Conservation (phyloP, 1,140 invertebrate genomes). For the Cydia amplana region DNA sequence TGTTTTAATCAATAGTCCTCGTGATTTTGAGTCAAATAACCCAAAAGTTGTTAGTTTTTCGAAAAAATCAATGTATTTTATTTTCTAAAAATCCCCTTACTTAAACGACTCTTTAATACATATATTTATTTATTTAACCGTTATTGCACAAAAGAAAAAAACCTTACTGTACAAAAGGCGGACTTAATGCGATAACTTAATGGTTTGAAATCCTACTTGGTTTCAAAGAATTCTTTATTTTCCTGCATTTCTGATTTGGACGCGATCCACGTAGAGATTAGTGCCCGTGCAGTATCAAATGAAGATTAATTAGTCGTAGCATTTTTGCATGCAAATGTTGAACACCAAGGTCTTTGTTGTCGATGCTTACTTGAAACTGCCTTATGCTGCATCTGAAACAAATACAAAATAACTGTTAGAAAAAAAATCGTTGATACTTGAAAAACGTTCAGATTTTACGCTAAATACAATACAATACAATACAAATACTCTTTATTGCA, state of each 20-base stretch:
- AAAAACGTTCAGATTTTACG: too few relatives aligned
- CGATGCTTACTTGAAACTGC: not conserved
- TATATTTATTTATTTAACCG: too few relatives aligned
- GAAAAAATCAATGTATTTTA: too few relatives aligned
- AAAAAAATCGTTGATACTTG: not conserved
- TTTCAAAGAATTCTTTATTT: not conserved
- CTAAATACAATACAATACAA: too few relatives aligned
- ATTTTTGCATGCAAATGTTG: not conserved
- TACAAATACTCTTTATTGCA: too few relatives aligned
- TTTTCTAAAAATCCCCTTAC: too few relatives aligned
- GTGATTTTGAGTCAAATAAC: too few relatives aligned
- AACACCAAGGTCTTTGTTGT: not conserved
- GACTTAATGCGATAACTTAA: not conserved
- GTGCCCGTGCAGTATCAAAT: not conserved
- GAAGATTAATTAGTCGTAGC: not conserved
- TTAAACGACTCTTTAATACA: too few relatives aligned
- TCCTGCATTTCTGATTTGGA: not conserved
- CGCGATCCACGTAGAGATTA: not conserved
- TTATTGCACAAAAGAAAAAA: too few relatives aligned
- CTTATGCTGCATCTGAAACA: constrained; percentile 17
- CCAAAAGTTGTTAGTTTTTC: too few relatives aligned
- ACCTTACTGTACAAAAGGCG: too few relatives aligned
- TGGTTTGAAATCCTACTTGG: not conserved
- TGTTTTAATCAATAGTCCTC: too few relatives aligned
- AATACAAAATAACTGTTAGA: not conserved